Conservation (phyloP, 2,888 invertebrate species). For the Cerceris rybyensis region DNA sequence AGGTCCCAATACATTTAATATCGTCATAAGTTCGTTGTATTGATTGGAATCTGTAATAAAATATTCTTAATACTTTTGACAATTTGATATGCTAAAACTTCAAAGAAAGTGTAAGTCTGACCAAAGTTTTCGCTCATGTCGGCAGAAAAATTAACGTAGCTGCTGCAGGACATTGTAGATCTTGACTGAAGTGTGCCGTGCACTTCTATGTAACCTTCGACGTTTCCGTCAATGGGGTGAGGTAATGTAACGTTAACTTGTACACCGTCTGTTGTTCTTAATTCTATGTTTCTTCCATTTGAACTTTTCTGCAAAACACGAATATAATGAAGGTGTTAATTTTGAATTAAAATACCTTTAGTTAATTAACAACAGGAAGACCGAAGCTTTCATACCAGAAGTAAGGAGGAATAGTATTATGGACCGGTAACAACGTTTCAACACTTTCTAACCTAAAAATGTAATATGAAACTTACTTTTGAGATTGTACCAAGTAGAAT, state of each 20-base stretch:
- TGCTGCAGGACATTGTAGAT: constrained; percentile 70
- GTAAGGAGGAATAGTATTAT: not conserved
- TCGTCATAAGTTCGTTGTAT: constrained; percentile 66
- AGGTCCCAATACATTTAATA: constrained; percentile 59
- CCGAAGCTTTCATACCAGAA: not conserved
- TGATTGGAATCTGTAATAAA: constrained; percentile 62
- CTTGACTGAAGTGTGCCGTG: constrained; percentile 73
- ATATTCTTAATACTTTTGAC: not conserved
- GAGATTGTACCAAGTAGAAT: constrained; percentile 72
- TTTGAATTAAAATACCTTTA: not conserved
- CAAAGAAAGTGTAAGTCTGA: constrained; percentile 46
- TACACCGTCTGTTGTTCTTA: constrained; percentile 73
- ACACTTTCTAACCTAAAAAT: not conserved
- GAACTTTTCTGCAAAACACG: constrained; percentile 66
- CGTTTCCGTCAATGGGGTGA: constrained; percentile 66
- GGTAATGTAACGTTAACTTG: constrained; percentile 72
- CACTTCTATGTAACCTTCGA: constrained; percentile 73
- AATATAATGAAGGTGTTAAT: not conserved
- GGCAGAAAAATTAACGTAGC: constrained; percentile 66
- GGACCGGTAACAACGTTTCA: not conserved
- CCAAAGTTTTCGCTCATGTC: constrained; percentile 70
- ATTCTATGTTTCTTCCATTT: constrained; percentile 70
- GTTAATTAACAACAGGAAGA: not conserved
- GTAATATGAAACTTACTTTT: constrained; percentile 60
- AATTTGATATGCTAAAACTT: not conserved